phyloP scores from a whole-genome alignment of 2,797 vertebrate species.

The Muscicapa striata region DNA sequence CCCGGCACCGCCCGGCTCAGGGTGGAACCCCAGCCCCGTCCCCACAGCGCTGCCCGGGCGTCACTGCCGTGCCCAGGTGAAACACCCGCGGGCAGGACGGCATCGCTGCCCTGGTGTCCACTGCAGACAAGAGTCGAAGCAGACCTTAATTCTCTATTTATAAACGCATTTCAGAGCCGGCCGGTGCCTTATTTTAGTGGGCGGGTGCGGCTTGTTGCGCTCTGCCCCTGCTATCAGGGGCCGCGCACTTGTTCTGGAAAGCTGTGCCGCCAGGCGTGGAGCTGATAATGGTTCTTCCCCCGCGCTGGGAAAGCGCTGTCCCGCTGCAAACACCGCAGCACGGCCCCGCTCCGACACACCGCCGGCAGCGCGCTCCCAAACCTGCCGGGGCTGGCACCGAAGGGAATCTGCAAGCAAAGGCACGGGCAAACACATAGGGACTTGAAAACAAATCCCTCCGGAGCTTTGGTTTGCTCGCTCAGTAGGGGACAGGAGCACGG shows the following conservation, averaged over 20 bases:
- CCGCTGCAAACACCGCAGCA: not conserved
- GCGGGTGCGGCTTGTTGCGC: not conserved
- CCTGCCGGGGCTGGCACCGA: not conserved
- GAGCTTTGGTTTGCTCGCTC: not conserved
- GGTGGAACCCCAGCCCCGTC: not conserved
- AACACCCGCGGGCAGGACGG: not conserved
- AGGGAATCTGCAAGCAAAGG: not conserved
- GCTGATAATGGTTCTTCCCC: constrained; percentile 30
- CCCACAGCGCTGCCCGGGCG: not conserved
- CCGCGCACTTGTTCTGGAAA: not conserved
- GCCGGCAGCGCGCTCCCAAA: not conserved
- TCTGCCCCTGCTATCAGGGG: constrained; percentile 28
- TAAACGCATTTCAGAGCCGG: not conserved
- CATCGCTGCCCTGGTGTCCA: not conserved
- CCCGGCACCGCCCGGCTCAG: fast-evolving
- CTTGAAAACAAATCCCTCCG: not conserved
- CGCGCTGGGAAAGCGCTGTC: not conserved
- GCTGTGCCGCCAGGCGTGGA: not conserved
- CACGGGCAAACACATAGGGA: not conserved
- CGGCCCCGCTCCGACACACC: not conserved
- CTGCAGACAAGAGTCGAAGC: not conserved
- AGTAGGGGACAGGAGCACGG: not conserved
- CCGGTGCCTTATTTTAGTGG: not conserved
- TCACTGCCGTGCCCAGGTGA: not conserved
- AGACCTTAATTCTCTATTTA: not conserved